phyloP scores from a whole-genome alignment of 2,113 vertebrate species.

The Vulpes vulpes region DNA sequence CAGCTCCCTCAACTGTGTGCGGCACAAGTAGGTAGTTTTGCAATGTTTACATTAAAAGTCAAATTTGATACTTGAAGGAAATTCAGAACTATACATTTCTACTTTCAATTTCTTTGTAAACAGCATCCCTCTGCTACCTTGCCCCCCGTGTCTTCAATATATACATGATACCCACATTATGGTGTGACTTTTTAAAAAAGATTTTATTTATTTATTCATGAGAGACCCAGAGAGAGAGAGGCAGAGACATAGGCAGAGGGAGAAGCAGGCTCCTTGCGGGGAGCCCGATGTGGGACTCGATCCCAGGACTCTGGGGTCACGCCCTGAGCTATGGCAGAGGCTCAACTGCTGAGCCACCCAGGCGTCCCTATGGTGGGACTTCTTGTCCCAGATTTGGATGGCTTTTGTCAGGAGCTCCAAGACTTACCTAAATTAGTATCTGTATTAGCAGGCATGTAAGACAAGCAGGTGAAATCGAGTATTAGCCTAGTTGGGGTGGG shows the following conservation, averaged over 20 bases:
- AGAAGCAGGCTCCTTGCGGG: no score
- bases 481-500: background rate
- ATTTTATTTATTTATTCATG: no score
- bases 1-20: background rate
- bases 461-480: background rate
- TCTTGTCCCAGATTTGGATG: background rate
- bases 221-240: no score
- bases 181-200: background rate
- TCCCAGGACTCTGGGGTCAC: no score
- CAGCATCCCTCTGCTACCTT: background rate
- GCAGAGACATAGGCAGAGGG: no score
- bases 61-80: background rate
- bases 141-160: background rate
- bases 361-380: background rate
- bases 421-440: constrained; percentile 17
- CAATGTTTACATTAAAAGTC: background rate
- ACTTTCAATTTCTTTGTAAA: constrained; percentile 1
- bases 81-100: background rate
- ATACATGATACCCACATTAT: background rate
- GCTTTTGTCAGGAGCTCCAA: background rate
- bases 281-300: no score
- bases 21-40: background rate
- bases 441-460: background rate
- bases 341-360: no score
- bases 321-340: no score